These are phyloP conservation scores for Beaufortia kweichowensis DNA, from an alignment of 2,113 vertebrate genomes.

Conservation along the genomic window DNA sequence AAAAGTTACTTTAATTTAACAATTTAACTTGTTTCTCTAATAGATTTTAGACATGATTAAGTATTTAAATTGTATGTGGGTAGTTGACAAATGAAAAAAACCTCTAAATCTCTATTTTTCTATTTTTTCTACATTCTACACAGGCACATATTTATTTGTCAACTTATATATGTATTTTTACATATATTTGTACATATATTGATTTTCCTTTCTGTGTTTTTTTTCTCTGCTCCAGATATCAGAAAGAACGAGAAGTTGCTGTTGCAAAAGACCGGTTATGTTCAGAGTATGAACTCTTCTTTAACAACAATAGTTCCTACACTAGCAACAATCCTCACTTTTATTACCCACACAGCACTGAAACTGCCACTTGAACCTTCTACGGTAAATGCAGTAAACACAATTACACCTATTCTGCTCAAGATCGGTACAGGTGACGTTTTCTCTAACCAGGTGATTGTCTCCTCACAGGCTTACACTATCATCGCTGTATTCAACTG, in stretches of 20 bases:
- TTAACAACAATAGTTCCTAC: constrained; percentile 67
- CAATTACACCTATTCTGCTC: not conserved
- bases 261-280: constrained; percentile 68
- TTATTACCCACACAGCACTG: constrained; percentile 75
- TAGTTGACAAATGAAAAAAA: no score
- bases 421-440: not conserved
- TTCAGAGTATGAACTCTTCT: constrained; percentile 75
- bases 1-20: no score
- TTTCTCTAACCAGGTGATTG: constrained; percentile 8
- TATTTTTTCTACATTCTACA: no score
- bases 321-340: constrained; percentile 73
- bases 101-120: no score
- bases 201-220: not conserved
- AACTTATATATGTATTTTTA: no score
- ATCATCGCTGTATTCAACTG: constrained; percentile 81
- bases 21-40: no score
- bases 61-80: no score
- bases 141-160: no score
- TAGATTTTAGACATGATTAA: no score
- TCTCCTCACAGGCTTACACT: constrained; percentile 76
- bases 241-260: constrained; percentile 71
- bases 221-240: constrained; percentile 61
- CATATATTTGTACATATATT: no score
- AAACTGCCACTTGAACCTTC: constrained; percentile 63
- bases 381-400: constrained; percentile 66